Evolutionary conservation across 2,113 vertebrate species (phyloP).

Genomic region (Tichodroma muraria): DNA sequence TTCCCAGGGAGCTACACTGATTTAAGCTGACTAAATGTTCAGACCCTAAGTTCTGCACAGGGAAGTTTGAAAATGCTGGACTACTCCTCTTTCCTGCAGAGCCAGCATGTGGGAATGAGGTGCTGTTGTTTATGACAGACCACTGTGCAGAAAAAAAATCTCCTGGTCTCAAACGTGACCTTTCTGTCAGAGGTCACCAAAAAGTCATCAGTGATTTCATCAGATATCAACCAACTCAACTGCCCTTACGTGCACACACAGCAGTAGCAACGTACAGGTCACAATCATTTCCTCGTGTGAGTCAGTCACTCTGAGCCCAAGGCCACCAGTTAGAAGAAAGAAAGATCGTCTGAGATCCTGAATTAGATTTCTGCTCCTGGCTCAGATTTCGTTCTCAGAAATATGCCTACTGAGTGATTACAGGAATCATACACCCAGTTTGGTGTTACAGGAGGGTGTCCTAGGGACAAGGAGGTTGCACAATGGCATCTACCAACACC

Average conservation of each 20-base stretch:
- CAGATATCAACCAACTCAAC: constrained; percentile 55
- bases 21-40: not conserved
- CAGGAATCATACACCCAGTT: not conserved
- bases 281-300: constrained; percentile 53
- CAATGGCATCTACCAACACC: not conserved
- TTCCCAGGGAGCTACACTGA: not conserved
- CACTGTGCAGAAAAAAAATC: not conserved
- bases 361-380: constrained; percentile 53
- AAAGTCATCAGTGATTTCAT: constrained; percentile 58
- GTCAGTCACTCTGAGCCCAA: constrained; percentile 49
- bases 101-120: not conserved
- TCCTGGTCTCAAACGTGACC: not conserved
- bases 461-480: not conserved
- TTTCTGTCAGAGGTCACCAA: constrained; percentile 38
- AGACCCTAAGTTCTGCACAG: not conserved
- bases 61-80: not conserved
- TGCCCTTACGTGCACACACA: constrained; percentile 47
- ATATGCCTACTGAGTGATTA: constrained; percentile 35
- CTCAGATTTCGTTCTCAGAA: constrained; percentile 41
- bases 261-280: constrained; percentile 35
- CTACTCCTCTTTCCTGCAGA: not conserved
- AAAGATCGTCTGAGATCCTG: constrained; percentile 39
- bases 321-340: constrained; percentile 56
- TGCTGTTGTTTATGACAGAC: constrained; percentile 23
- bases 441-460: not conserved